Evolutionary conservation across 1,140 invertebrate species (phyloP), one percentile per base, ranked within the genome.

Genomic region (Orchesella cincta): DNA sequence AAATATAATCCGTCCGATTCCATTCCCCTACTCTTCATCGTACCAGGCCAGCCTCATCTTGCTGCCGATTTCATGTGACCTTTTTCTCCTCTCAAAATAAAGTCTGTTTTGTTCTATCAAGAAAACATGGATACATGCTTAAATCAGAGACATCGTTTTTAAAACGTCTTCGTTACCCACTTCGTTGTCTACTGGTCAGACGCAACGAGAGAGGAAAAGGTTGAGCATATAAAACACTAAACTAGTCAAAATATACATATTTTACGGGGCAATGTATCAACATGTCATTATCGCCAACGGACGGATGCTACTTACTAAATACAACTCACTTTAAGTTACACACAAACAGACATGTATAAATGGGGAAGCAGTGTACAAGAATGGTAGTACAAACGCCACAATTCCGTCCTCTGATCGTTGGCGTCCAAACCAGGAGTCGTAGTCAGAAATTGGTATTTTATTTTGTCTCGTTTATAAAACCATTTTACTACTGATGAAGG

Each of bases 361-460:
- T 31, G n/a, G 14, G 8, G n/a, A 18, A 29, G 62, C 62, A 14
- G 31, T 67, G 52, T 57, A 46, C 8, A 12, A 46, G 39, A 57
- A 57, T 57, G 52, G 52, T 5, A 57, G 52, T 57, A 26, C 23
- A 57, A 67, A 67, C 31, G 23, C 3, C 33, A 67, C 8, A 26
- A 29, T 67, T 67, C 62, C 26, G 29, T 8, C 28, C 29, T 2
- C 14, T 67, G 62, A 67, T 67, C 28, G 33, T 67, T 67, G 23
- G 39, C 20, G 20, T 46, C 20, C 8, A 12, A 46, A 12, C 12
- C 26, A 31, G 62, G 31, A 67, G 62, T n/a, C 31, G 62, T 31
- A 67, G 28, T n/a, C 29, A 67, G 62, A 67, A 67, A 67, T 67
- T 67, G 62, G 62, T 67, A 67, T 67, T 67, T 67, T 67, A 67